These are phyloP conservation scores for Coranthus polyacanthus DNA, from an alignment of 2,797 vertebrate genomes.

Conservation along the genomic window DNA sequence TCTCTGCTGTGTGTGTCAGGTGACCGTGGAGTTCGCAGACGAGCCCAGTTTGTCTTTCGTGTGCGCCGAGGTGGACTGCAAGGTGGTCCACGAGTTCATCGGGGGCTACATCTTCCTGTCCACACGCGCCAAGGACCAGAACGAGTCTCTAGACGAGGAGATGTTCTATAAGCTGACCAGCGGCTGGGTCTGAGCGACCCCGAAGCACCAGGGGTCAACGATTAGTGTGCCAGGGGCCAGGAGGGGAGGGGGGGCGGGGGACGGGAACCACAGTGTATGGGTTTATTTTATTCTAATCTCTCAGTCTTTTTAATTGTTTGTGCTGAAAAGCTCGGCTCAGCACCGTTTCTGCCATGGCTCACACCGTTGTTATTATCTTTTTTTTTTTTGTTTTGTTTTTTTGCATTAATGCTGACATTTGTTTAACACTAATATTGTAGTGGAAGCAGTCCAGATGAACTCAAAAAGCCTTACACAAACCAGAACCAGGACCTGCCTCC, in stretches of 20 bases:
- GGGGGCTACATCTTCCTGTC: slow-evolving; percentile 99
- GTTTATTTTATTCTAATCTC: slow-evolving; percentile 69
- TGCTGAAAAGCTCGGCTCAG: slow-evolving; percentile 60
- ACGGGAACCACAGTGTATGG: slow-evolving; percentile 35
- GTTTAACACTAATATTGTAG: slow-evolving; percentile 68
- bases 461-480: slow-evolving; percentile 44
- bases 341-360: slow-evolving; percentile 55
- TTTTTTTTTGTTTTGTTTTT: slow-evolving; percentile 27
- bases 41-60: slow-evolving; percentile 95
- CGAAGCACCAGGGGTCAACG: slow-evolving; percentile 15
- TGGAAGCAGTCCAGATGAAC: slow-evolving; percentile 61
- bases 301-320: slow-evolving; percentile 65
- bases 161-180: slow-evolving; percentile 99
- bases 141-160: slow-evolving; percentile 98
- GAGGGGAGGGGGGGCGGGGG: slow-evolving; percentile 44
- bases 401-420: slow-evolving; percentile 67
- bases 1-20: slow-evolving; percentile 76
- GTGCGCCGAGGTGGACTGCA: slow-evolving; percentile 97
- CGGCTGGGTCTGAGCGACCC: slow-evolving; percentile 92
- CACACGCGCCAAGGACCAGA: slow-evolving; percentile 97
- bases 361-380: slow-evolving; percentile 57
- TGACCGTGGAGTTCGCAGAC: slow-evolving; percentile 97
- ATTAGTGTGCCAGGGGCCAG: slow-evolving; percentile 60
- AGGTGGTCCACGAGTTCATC: slow-evolving; percentile 99
- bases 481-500: slow-evolving; percentile 39